phyloP scores from a whole-genome alignment of 2,113 vertebrate species.

The Pionites leucogaster region DNA sequence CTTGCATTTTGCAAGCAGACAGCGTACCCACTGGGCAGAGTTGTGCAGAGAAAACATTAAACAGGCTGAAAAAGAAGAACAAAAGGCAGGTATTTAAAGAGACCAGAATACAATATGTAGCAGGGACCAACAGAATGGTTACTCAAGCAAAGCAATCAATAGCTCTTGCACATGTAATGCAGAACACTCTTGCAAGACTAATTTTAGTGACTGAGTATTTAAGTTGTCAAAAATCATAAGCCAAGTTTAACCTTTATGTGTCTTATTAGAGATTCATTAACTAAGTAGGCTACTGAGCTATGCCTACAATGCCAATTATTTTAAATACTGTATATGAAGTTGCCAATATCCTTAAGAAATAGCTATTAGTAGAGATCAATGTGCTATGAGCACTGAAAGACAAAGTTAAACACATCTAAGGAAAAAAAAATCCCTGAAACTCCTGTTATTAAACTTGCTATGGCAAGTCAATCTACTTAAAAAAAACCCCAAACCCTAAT shows the following conservation, averaged over 20 bases:
- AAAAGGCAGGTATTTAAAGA: background rate
- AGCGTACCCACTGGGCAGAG: background rate
- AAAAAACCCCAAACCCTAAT: background rate
- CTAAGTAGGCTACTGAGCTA: background rate
- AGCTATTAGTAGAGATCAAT: background rate
- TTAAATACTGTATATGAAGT: background rate
- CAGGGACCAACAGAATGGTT: background rate
- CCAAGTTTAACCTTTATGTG: background rate
- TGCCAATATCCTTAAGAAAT: background rate
- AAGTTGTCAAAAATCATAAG: background rate
- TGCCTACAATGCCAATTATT: background rate
- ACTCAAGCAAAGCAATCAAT: background rate
- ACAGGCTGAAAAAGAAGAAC: background rate
- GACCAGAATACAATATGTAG: background rate
- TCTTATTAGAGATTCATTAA: background rate
- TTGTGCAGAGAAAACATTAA: background rate
- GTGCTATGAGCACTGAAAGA: background rate
- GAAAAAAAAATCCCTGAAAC: background rate
- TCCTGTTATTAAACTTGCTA: background rate
- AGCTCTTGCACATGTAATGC: background rate
- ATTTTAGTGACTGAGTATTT: background rate
- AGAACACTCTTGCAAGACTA: background rate
- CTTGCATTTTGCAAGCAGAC: background rate
- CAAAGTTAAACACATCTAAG: background rate
- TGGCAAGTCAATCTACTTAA: background rate